Evolutionary conservation across 2,888 invertebrate genomes (phyloP).

Genomic region (Taenaris catops): DNA sequence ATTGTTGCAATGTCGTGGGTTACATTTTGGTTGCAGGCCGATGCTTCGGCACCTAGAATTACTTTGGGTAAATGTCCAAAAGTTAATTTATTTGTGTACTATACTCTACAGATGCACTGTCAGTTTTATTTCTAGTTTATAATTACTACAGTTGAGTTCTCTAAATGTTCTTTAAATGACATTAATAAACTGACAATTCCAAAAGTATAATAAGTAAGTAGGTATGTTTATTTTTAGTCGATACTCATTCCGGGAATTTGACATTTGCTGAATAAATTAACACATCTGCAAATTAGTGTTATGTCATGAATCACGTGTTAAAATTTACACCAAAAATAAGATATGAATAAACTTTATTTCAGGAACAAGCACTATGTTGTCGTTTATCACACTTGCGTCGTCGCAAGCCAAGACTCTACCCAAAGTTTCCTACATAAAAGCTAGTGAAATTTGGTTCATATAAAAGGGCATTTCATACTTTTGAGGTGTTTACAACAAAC

Average conservation of each 20-base stretch:
- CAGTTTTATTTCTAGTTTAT: too few species aligned
- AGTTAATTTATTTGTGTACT: too few species aligned
- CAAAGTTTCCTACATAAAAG: constrained; percentile 94
- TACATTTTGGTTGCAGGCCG: constrained; percentile 93
- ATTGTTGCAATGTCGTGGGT: constrained; percentile 94
- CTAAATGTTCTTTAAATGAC: too few species aligned
- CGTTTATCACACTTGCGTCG: constrained; percentile 92
- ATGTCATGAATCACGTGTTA: background rate
- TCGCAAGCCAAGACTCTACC: constrained; percentile 92
- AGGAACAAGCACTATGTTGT: constrained; percentile 92
- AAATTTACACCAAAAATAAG: background rate
- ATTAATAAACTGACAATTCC: too few species aligned
- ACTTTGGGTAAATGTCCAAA: constrained; percentile 81
- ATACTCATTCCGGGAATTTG: background rate
- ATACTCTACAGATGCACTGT: too few species aligned
- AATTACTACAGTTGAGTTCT: too few species aligned
- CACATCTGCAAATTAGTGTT: constrained; percentile 1
- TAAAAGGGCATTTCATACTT: too few species aligned
- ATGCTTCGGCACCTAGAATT: constrained; percentile 90
- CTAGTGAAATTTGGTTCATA: too few species aligned
- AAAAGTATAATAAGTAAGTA: background rate
- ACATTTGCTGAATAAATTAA: constrained; percentile 2
- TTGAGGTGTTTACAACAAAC: too few species aligned
- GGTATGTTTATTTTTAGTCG: background rate
- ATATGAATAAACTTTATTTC: constrained; percentile 29